These are phyloP conservation scores for Lepus americanus DNA, from an alignment of 2,113 vertebrate genomes.

Conservation along the genomic window DNA sequence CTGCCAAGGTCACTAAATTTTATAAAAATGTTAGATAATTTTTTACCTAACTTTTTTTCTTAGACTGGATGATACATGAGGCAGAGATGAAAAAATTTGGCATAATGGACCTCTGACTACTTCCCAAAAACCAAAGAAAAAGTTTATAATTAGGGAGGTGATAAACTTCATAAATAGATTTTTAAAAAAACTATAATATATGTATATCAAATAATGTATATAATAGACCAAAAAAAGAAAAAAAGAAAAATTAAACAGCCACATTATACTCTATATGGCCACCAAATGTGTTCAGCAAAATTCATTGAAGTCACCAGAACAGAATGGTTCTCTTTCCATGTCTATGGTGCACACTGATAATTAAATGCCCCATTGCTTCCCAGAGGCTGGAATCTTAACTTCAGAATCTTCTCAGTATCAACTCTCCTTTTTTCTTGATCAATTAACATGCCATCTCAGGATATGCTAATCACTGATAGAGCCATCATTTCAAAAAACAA, in stretches of 20 bases:
- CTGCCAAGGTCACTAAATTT: background rate
- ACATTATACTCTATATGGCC: background rate
- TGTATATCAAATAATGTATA: background rate
- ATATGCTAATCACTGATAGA: slow-evolving; percentile 1
- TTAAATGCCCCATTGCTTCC: background rate
- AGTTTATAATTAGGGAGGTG: background rate
- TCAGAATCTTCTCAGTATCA: background rate
- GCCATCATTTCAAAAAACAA: slow-evolving; percentile 34
- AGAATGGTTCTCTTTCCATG: background rate
- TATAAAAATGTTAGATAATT: background rate
- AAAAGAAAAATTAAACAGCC: background rate
- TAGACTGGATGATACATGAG: background rate
- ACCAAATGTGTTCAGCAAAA: background rate
- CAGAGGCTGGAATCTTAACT: background rate
- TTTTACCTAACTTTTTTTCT: background rate
- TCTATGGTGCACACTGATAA: background rate
- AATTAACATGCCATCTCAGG: background rate
- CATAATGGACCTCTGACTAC: background rate
- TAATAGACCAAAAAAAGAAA: background rate
- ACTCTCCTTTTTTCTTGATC: background rate
- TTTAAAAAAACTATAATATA: background rate
- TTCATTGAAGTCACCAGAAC: background rate
- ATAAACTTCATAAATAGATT: background rate
- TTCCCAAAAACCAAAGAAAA: slow-evolving; percentile 23
- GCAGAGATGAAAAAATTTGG: background rate